Conservation (phyloP, 2,113 vertebrate genomes). For the Sclerurus mexicanus region DNA sequence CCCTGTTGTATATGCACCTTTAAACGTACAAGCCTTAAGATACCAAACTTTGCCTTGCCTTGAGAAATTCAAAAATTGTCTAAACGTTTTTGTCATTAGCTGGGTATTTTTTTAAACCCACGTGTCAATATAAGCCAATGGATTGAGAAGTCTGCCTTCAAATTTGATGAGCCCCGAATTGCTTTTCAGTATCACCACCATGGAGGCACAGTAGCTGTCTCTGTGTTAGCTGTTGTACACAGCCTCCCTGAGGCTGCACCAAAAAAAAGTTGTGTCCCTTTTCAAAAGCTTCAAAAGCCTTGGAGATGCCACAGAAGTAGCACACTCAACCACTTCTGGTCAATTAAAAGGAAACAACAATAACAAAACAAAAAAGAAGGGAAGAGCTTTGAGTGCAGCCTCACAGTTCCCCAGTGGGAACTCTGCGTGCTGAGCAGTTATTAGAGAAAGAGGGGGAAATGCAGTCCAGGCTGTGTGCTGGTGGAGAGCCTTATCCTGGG, state of each 20-base stretch:
- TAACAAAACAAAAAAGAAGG: background rate
- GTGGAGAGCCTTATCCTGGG: background rate
- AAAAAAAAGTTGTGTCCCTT: background rate
- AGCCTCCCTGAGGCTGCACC: background rate
- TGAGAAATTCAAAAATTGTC: background rate
- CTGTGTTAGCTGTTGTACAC: rapidly evolving
- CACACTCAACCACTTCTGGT: background rate
- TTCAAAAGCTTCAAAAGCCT: background rate
- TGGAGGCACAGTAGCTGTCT: background rate
- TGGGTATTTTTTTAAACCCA: background rate
- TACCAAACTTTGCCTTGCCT: background rate
- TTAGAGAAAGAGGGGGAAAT: background rate
- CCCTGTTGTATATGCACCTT: background rate
- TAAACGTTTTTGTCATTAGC: background rate
- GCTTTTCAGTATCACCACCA: background rate
- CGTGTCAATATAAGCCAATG: background rate
- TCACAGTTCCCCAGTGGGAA: background rate
- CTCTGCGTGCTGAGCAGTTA: background rate
- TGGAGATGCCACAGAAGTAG: background rate
- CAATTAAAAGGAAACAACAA: background rate
- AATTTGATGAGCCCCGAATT: background rate
- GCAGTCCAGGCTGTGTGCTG: rapidly evolving
- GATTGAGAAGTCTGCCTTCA: background rate
- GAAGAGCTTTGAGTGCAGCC: background rate
- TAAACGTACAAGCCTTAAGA: background rate